Evolutionary conservation across 2,888 invertebrate genomes (phyloP).

Genomic region (Xanthia togata): DNA sequence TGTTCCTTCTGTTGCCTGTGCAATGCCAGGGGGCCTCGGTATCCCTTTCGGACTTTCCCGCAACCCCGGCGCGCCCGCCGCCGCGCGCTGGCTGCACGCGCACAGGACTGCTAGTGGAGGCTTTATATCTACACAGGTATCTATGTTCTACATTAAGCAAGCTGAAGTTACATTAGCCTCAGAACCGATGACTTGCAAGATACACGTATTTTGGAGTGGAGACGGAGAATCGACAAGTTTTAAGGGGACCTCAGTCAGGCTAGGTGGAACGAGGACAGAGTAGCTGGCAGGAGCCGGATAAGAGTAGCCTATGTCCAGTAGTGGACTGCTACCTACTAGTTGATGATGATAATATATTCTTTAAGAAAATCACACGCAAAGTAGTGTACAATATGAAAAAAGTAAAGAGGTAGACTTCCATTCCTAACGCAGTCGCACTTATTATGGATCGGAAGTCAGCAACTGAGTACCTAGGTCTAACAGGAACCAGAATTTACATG

Average conservation of each 20-base stretch:
- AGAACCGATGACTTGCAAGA: background rate
- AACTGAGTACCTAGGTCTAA: background rate
- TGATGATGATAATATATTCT: background rate
- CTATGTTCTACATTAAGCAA: background rate
- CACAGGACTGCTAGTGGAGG: conserved; percentile 93
- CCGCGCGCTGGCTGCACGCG: conserved; percentile 93
- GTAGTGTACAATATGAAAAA: background rate
- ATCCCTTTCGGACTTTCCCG: too few relatives aligned
- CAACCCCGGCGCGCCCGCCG: conserved; percentile 76
- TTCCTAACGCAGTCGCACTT: too few relatives aligned
- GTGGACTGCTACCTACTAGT: background rate
- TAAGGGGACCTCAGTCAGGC: background rate
- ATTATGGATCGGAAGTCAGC: background rate
- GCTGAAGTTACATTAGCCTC: background rate
- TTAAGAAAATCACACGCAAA: background rate
- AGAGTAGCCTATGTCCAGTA: background rate
- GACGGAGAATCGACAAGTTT: background rate
- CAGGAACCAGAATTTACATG: background rate
- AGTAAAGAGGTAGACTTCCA: background rate
- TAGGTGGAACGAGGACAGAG: background rate
- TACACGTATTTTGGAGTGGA: background rate
- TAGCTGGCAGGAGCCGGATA: background rate
- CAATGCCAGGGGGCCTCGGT: too few relatives aligned
- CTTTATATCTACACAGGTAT: conserved; percentile 94
- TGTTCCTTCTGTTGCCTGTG: too few relatives aligned